Evolutionary conservation across 2,888 invertebrate species (phyloP).

Genomic region (Anagyrus pseudococci): DNA sequence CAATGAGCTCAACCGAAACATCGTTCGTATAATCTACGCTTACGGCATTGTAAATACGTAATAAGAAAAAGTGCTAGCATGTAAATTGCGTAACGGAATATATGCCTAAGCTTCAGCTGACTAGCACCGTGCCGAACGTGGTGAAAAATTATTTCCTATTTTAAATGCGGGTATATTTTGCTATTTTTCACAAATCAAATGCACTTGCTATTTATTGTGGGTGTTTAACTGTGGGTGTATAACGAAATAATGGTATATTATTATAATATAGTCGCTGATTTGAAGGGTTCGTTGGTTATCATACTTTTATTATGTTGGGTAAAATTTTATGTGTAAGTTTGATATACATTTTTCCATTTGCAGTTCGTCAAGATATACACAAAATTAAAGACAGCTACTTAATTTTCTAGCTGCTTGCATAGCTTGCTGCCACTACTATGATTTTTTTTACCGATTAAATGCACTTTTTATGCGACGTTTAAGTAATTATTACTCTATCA

Average conservation of each 20-base stretch:
- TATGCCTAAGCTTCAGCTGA: conserved; percentile 22
- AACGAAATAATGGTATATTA: too few species aligned
- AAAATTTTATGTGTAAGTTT: background rate
- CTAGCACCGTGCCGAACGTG: conserved; percentile 11
- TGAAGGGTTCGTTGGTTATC: background rate
- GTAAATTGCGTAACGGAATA: conserved; percentile 18
- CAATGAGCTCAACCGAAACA: background rate
- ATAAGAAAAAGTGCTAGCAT: conserved; percentile 15
- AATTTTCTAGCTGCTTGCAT: conserved; percentile 13
- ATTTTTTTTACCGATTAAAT: conserved; percentile 21
- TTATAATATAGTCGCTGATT: background rate
- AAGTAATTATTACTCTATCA: conserved; percentile 22
- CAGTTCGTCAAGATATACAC: background rate
- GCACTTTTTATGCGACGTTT: conserved; percentile 18
- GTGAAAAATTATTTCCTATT: too few species aligned
- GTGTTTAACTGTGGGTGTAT: conserved; percentile 5
- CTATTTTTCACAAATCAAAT: conserved; percentile 15
- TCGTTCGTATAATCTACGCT: conserved; percentile 5
- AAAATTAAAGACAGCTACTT: conserved; percentile 17
- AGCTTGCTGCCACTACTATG: conserved; percentile 21
- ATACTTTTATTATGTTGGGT: background rate
- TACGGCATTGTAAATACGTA: conserved; percentile 28
- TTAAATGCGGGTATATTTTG: too few species aligned
- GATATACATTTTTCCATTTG: background rate
- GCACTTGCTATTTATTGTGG: conserved; percentile 13